These are phyloP conservation scores for Cylas formicarius DNA, from an alignment of 1,140 invertebrate genomes.

Conservation along the genomic window DNA sequence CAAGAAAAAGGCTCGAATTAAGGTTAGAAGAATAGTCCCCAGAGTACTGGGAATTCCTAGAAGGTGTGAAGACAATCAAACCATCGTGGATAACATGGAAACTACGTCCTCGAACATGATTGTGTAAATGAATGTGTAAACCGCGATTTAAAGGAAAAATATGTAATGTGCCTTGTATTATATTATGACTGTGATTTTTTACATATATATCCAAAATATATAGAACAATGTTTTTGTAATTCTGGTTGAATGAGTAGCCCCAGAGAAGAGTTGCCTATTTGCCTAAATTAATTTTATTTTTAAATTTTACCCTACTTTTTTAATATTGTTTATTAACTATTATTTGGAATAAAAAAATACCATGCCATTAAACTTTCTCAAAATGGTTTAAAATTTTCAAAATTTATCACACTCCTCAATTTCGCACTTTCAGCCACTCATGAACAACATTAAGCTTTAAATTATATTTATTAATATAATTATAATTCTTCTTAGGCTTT, in stretches of 20 bases:
- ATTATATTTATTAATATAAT: neutral
- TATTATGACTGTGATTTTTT: neutral
- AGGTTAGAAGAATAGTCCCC: slow-evolving; percentile 9
- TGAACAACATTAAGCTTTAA: neutral
- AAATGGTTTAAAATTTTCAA: neutral
- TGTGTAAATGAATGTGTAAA: slow-evolving; percentile 27
- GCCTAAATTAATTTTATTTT: too few relatives aligned
- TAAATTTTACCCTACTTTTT: neutral
- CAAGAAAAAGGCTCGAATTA: slow-evolving; percentile 3
- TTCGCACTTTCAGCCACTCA: too few relatives aligned
- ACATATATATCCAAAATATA: slow-evolving; percentile 1
- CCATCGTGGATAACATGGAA: slow-evolving; percentile 30
- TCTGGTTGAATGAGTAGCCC: too few relatives aligned
- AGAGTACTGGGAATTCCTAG: slow-evolving; percentile 3
- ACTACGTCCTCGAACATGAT: slow-evolving; percentile 31
- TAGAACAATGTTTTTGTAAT: too few relatives aligned
- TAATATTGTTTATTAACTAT: neutral
- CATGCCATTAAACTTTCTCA: too few relatives aligned
- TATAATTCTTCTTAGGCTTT: slow-evolving; percentile 4
- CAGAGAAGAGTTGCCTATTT: too few relatives aligned
- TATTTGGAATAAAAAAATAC: slow-evolving; percentile 10
- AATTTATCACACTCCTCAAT: too few relatives aligned
- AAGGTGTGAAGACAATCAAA: slow-evolving; percentile 29
- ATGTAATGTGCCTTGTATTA: too few relatives aligned
- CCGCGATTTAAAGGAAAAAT: too few relatives aligned